Evolutionary conservation across 2,888 invertebrate genomes (phyloP).

Genomic region (Harpalus rufipes): DNA sequence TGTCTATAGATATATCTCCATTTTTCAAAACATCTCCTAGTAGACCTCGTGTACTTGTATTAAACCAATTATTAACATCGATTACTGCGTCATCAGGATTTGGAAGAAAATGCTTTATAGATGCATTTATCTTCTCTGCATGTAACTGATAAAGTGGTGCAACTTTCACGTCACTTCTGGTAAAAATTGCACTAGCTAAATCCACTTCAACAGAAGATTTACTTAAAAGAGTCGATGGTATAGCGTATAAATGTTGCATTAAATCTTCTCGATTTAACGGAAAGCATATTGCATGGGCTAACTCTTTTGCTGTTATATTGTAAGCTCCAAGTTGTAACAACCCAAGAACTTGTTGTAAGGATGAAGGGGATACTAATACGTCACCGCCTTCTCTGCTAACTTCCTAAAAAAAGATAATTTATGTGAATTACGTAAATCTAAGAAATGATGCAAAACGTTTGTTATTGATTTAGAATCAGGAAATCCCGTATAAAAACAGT

Average conservation of each 20-base stretch:
- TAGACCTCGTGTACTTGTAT: slow-evolving; percentile 14
- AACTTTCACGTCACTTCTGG: slow-evolving; percentile 42
- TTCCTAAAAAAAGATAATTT: slow-evolving; percentile 15
- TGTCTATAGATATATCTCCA: slow-evolving; percentile 52
- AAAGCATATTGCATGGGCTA: slow-evolving; percentile 7
- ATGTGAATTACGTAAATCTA: background rate
- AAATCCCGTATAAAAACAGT: background rate
- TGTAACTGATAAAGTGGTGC: background rate
- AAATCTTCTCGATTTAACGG: slow-evolving; percentile 45
- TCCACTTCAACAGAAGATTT: background rate
- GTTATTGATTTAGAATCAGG: background rate
- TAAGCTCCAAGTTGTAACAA: slow-evolving; percentile 41
- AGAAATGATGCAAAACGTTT: background rate
- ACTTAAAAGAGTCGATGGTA: background rate
- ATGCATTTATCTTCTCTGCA: background rate
- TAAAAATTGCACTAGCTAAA: slow-evolving; percentile 56
- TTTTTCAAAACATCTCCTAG: slow-evolving; percentile 43
- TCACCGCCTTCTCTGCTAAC: slow-evolving; percentile 11
- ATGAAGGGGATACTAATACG: slow-evolving; percentile 55
- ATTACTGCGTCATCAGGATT: slow-evolving; percentile 16
- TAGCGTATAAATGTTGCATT: background rate
- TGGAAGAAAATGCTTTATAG: background rate
- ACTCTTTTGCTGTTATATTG: slow-evolving; percentile 33
- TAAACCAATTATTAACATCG: slow-evolving; percentile 58
- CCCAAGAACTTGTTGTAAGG: slow-evolving; percentile 43